These are phyloP conservation scores for Benthosema pterotum DNA, from an alignment of 2,797 vertebrate species.

Conservation along the genomic window DNA sequence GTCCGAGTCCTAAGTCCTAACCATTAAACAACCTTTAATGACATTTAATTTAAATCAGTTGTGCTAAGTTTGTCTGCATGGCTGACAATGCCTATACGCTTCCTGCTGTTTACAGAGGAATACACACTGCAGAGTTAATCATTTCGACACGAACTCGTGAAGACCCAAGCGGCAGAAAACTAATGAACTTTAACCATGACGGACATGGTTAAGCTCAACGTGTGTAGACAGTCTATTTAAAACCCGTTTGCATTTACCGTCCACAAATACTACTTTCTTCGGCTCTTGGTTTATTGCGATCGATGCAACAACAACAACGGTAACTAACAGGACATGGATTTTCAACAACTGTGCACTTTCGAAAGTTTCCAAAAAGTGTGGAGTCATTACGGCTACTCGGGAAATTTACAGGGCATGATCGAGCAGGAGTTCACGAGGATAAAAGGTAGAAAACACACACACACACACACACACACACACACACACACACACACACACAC, in stretches of 20 bases:
- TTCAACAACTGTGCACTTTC: conserved; percentile 67
- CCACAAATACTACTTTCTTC: not conserved
- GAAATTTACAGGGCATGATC: conserved; percentile 55
- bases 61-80: too few relatives aligned
- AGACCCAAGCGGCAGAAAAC: not conserved
- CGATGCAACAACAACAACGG: conserved; percentile 4
- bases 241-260: not conserved
- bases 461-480: too few relatives aligned
- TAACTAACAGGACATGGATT: conserved; percentile 76
- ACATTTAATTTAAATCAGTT: too few relatives aligned
- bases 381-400: conserved; percentile 65
- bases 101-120: conserved; percentile 9
- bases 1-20: too few relatives aligned
- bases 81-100: not conserved
- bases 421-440: conserved; percentile 72
- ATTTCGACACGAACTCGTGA: conserved; percentile 4
- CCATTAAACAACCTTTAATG: too few relatives aligned
- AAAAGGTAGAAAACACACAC: conserved; percentile 76
- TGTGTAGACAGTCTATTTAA: not conserved
- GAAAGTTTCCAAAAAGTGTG: conserved; percentile 68
- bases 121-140: not conserved
- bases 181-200: conserved; percentile 9
- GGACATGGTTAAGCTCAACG: too few relatives aligned
- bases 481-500: too few relatives aligned
- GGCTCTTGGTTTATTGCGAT: not conserved